These are phyloP conservation scores for Acinonyx jubatus DNA, from an alignment of 2,113 vertebrate genomes.

Conservation along the genomic window DNA sequence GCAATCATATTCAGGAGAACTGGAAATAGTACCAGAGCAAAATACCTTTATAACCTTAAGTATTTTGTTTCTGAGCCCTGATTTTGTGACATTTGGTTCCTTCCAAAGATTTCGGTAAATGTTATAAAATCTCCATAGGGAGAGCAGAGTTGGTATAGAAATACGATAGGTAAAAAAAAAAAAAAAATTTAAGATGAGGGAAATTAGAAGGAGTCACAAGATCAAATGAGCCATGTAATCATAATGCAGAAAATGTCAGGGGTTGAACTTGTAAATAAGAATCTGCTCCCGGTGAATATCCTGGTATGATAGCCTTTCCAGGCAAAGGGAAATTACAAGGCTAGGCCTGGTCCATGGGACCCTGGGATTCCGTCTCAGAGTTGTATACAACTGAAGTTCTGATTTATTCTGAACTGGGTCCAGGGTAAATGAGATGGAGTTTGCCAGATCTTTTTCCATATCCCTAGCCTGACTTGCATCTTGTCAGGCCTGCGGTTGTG, in stretches of 20 bases:
- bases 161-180: not conserved
- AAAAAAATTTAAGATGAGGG: not conserved
- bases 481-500: not conserved
- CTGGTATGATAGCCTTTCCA: not conserved
- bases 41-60: not conserved
- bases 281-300: not conserved
- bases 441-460: not conserved
- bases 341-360: not conserved
- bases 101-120: conserved; percentile 9
- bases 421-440: not conserved
- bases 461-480: not conserved
- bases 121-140: not conserved
- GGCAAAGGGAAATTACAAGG: not conserved
- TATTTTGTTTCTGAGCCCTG: not conserved
- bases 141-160: not conserved
- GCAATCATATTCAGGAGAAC: not conserved
- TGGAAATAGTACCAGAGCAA: not conserved
- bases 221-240: not conserved
- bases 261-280: not conserved
- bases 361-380: not conserved
- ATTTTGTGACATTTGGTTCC: not conserved
- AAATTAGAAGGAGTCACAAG: not conserved
- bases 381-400: not conserved
- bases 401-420: not conserved
- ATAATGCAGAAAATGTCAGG: not conserved